Conservation (phyloP, 2,888 invertebrate species). For the Drepana falcataria region DNA sequence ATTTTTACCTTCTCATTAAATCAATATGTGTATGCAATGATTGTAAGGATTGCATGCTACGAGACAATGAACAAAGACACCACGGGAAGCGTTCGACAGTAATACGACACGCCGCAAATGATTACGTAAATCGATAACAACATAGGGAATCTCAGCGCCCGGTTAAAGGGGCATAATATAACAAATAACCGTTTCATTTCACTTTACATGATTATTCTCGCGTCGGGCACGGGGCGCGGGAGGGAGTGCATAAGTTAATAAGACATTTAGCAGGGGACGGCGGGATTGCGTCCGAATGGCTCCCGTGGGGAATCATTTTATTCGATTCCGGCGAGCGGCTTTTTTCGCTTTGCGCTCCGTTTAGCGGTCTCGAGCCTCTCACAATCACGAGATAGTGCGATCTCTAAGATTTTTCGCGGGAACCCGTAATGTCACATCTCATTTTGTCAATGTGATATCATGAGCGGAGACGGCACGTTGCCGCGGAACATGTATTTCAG, state of each 20-base stretch:
- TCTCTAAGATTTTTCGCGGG: constrained; percentile 25
- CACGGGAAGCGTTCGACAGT: constrained; percentile 18
- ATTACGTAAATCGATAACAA: constrained; percentile 58
- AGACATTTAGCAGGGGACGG: constrained; percentile 78
- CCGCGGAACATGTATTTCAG: constrained; percentile 34
- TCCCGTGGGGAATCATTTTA: constrained; percentile 86
- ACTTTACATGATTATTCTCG: constrained; percentile 79
- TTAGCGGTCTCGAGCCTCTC: constrained; percentile 61
- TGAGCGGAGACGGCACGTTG: constrained; percentile 43
- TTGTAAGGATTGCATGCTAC: too few species aligned
- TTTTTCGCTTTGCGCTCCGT: constrained; percentile 76
- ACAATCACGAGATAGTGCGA: constrained; percentile 56
- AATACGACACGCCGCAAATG: constrained; percentile 47
- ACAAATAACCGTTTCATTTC: constrained; percentile 79
- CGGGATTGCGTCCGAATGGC: constrained; percentile 83
- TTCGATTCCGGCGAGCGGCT: constrained; percentile 81
- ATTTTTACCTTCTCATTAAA: too few species aligned
- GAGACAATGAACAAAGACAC: not conserved
- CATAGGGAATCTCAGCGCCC: constrained; percentile 53
- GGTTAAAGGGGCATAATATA: constrained; percentile 70
- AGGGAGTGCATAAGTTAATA: constrained; percentile 75
- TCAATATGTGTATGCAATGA: too few species aligned
- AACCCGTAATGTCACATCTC: constrained; percentile 43
- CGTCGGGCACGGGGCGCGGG: constrained; percentile 42
- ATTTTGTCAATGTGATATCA: constrained; percentile 47